Conservation (phyloP, 2,113 vertebrate species). For the Tragelaphus imberbis region DNA sequence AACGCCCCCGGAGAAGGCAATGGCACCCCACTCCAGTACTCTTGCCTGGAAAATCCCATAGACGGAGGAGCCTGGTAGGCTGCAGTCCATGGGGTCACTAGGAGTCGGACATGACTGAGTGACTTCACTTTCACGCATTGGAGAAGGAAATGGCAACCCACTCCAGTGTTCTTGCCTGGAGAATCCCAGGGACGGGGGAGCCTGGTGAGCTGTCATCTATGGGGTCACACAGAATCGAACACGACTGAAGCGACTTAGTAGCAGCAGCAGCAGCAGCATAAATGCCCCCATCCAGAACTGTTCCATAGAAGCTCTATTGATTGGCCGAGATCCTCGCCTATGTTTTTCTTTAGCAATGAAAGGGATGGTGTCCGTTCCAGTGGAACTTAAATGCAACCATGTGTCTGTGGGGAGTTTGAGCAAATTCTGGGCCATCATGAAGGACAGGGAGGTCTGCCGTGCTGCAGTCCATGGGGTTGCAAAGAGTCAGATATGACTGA, state of each 20-base stretch:
- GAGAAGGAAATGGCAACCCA: no score
- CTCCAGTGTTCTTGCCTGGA: no score
- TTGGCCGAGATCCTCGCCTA: neutral
- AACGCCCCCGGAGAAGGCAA: neutral
- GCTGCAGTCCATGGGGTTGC: neutral
- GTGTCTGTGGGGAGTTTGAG: neutral
- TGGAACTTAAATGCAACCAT: neutral
- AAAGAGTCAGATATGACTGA: neutral
- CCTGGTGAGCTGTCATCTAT: no score
- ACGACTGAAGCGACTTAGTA: no score
- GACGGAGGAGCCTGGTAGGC: fast-evolving
- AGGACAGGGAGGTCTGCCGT: neutral
- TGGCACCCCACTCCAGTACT: no score
- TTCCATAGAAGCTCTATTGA: neutral
- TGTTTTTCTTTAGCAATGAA: neutral
- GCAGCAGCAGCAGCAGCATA: no score
- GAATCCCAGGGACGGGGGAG: no score
- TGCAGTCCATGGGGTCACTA: neutral
- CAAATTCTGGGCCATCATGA: neutral
- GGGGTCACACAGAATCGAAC: no score
- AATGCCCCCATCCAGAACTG: neutral
- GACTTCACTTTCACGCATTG: no score
- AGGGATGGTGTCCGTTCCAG: neutral
- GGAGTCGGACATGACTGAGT: neutral
- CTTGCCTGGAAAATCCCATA: no score